phyloP scores from a whole-genome alignment of 2,888 invertebrate genomes.

The Operophtera brumata region DNA sequence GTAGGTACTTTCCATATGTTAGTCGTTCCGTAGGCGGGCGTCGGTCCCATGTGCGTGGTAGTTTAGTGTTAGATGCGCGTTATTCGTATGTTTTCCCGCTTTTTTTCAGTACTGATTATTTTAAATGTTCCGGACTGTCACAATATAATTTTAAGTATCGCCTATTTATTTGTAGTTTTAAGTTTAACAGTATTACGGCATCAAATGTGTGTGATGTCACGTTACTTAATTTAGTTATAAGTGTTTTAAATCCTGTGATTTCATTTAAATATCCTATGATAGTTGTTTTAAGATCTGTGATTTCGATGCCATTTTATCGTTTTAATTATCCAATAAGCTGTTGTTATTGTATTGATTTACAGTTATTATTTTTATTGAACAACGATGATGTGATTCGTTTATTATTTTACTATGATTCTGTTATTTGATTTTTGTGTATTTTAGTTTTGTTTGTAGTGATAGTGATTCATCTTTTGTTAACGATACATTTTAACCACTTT shows the following conservation, averaged over 20 bases:
- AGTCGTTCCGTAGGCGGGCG: constrained; percentile 24
- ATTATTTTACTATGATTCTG: constrained; percentile 38
- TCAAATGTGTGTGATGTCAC: constrained; percentile 9
- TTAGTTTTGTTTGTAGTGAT: constrained; percentile 33
- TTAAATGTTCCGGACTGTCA: constrained; percentile 35
- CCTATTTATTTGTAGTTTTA: constrained; percentile 58
- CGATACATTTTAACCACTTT: neutral
- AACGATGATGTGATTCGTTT: constrained; percentile 30
- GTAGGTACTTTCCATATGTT: constrained; percentile 13
- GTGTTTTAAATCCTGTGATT: constrained; percentile 69
- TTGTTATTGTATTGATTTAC: constrained; percentile 55
- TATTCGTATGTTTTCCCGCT: constrained; percentile 57
- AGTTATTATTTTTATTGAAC: constrained; percentile 47
- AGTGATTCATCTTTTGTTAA: constrained; percentile 28
- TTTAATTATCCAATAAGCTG: constrained; percentile 54
- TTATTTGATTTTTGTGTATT: constrained; percentile 44
- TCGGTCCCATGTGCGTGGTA: constrained; percentile 27
- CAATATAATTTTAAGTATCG: constrained; percentile 47
- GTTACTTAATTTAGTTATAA: constrained; percentile 58
- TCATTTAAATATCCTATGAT: constrained; percentile 61
- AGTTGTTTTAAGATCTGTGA: constrained; percentile 65
- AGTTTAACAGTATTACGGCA: constrained; percentile 34
- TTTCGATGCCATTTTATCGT: constrained; percentile 68
- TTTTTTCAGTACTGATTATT: constrained; percentile 67
- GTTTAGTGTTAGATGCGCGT: constrained; percentile 49